Percentiles rank a stretch among this genome's conserved stretches.
phyloP scores from a whole-genome alignment of 2,888 invertebrate species.

The Dexiosoma caninum region DNA sequence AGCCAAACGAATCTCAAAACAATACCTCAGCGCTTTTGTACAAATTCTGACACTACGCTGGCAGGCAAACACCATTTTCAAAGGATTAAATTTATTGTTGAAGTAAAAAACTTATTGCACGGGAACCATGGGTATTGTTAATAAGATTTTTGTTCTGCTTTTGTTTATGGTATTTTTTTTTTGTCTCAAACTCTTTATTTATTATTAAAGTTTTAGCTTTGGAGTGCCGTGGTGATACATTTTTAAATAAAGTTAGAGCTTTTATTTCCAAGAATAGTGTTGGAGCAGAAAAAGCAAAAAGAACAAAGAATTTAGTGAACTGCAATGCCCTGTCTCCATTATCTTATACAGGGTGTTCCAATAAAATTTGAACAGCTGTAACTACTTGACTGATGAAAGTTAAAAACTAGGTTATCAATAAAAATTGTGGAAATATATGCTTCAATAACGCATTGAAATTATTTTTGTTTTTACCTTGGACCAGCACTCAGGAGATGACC shows the following conservation, averaged over 20 bases:
- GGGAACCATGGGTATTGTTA: conserved; percentile 2
- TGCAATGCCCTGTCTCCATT: no score
- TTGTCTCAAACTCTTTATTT: conserved; percentile 3
- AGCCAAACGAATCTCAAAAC: not conserved
- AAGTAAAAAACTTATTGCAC: not conserved
- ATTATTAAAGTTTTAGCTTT: not conserved
- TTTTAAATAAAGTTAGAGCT: conserved; percentile 1
- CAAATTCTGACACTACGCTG: not conserved
- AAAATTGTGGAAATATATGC: no score
- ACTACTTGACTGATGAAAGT: no score
- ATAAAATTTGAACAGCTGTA: no score
- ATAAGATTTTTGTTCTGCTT: not conserved
- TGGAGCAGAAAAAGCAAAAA: no score
- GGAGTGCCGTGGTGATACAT: not conserved
- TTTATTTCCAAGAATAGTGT: no score
- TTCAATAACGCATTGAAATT: no score
- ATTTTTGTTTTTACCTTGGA: no score
- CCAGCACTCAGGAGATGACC: no score
- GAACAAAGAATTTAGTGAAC: no score
- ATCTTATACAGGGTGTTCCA: no score
- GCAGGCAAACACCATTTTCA: not conserved
- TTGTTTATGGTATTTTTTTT: not conserved
- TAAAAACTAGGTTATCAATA: no score
- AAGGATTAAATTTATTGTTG: not conserved
- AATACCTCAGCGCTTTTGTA: not conserved